phyloP scores from a whole-genome alignment of 2,797 vertebrate genomes.

The Characodon lateralis region DNA sequence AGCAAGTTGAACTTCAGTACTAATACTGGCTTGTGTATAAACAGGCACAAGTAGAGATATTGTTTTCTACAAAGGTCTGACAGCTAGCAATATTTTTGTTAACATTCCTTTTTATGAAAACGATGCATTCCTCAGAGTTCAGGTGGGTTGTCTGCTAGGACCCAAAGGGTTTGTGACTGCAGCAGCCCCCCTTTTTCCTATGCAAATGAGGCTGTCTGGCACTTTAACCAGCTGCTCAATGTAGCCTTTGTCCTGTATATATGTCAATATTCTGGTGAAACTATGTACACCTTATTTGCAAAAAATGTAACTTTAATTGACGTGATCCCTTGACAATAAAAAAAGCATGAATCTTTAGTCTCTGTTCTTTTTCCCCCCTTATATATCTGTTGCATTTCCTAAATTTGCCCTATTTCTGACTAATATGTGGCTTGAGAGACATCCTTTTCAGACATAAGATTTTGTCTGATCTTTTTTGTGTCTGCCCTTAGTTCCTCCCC shows the following conservation, averaged over 20 bases:
- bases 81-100: not conserved
- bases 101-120: not conserved
- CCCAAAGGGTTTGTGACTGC: not conserved
- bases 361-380: not conserved
- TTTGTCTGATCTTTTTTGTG: conserved; percentile 42
- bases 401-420: conserved; percentile 52
- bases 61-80: not conserved
- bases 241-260: not conserved
- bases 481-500: conserved; percentile 27
- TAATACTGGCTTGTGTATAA: not conserved
- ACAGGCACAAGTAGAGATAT: not conserved
- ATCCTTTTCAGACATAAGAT: conserved; percentile 36
- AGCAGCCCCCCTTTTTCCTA: not conserved
- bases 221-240: not conserved
- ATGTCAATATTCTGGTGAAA: not conserved
- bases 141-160: not conserved
- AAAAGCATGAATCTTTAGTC: not conserved
- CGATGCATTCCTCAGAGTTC: too few species aligned
- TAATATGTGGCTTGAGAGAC: conserved; percentile 40
- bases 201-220: conserved; percentile 2
- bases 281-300: not conserved
- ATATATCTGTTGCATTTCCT: conserved; percentile 27
- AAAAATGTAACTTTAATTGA: not conserved
- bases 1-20: not conserved
- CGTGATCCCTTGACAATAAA: not conserved